These are phyloP conservation scores for Craniophora ligustri DNA, from an alignment of 2,888 invertebrate species.

Conservation along the genomic window DNA sequence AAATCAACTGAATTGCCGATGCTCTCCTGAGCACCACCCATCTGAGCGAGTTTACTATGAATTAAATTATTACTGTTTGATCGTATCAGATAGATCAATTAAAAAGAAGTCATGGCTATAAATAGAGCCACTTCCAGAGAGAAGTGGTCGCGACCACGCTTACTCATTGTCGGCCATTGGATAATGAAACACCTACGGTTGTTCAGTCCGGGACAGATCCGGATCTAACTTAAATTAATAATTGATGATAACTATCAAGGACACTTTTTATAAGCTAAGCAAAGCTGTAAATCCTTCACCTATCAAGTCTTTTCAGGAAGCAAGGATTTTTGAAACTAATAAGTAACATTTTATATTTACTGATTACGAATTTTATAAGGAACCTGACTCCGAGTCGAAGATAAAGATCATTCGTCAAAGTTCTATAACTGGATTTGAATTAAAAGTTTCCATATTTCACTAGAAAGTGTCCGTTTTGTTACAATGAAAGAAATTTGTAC, in stretches of 20 bases:
- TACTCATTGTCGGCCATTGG: slow-evolving; percentile 13
- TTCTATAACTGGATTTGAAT: too few species aligned
- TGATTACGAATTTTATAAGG: too few species aligned
- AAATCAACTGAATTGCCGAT: slow-evolving; percentile 22
- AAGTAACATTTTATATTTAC: too few species aligned
- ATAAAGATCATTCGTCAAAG: too few species aligned
- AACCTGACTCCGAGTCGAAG: too few species aligned
- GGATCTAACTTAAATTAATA: slow-evolving; percentile 15
- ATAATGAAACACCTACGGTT: slow-evolving; percentile 8
- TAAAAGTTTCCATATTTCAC: too few species aligned
- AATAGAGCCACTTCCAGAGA: slow-evolving; percentile 25
- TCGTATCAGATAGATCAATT: slow-evolving; percentile 43
- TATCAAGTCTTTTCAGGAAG: too few species aligned
- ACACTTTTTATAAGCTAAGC: too few species aligned
- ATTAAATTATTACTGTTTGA: slow-evolving; percentile 30
- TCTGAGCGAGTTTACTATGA: slow-evolving; percentile 18
- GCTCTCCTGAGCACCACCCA: neutral
- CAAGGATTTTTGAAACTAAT: too few species aligned
- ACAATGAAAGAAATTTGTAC: too few species aligned
- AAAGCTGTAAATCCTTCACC: too few species aligned
- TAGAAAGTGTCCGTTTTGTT: too few species aligned
- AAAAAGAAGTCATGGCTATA: slow-evolving; percentile 36
- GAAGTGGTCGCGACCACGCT: slow-evolving; percentile 5
- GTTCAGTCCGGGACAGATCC: slow-evolving; percentile 11
- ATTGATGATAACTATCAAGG: neutral